Evolutionary conservation across 1,140 invertebrate genomes (phyloP), one percentile per base, ranked within the genome.

Genomic region (Kradibia gibbosae): DNA sequence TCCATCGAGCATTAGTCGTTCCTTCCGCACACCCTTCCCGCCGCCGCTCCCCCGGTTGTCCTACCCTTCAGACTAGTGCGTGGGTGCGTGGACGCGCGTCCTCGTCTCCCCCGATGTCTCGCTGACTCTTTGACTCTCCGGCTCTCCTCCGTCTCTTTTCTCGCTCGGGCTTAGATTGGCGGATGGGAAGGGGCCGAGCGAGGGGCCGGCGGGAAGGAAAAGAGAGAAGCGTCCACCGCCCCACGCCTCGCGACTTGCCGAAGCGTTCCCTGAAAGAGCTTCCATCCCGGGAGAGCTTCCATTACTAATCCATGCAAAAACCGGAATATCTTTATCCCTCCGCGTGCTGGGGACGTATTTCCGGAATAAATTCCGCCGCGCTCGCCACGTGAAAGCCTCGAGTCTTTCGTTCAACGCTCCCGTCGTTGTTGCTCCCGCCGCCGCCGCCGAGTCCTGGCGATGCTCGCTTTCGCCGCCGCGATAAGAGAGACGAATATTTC

Each of bases 281-380:
- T 88, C 88, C 85, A 90, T 89, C 88, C 89, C 89, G 88, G 86
- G 88, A 89, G 89, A 90, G 89, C 89, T 90, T 90, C 88, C 88
- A 90, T 90, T 91, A 90, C 90, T 90, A 91, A 90, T 90, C 89
- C 89, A 91, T 90, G 90, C 90, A 91, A 91, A 91, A 91, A 90
- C 88, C 89, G 88, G 89, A 91, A 90, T 90, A 91, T 90, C 89
- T 90, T 91, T 90, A 91, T 90, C 89, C 89, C 88, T 89, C 87
- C 87, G 87, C 86, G 87, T 88, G 86, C 88, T 87, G 88, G 88
- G 87, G 88, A 90, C 88, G 89, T 91, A 90, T 90, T 90, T 90
- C 88, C 89, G 88, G 89, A 90, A 91, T 90, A 90, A 91, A 90
- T 89, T 91, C 88, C 85, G 84, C 83, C 84, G 84, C 84, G 73